phyloP scores from a whole-genome alignment of 2,888 invertebrate species.

The Trissoscelio sp. region DNA sequence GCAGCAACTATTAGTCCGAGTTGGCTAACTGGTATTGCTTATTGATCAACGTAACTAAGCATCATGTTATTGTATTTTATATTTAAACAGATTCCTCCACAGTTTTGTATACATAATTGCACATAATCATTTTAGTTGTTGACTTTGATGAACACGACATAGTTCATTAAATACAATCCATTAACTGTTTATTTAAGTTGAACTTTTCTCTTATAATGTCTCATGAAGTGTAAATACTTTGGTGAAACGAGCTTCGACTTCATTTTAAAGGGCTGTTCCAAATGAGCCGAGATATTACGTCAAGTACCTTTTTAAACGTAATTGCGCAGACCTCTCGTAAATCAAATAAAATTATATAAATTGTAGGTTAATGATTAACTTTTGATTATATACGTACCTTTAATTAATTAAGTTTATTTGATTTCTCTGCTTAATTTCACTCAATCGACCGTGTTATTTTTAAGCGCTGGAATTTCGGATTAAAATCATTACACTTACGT shows the following conservation, averaged over 20 bases:
- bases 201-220: too few species aligned
- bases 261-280: too few species aligned
- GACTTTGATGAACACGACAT: too few species aligned
- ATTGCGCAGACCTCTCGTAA: not conserved
- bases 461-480: not conserved
- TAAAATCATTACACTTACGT: not conserved
- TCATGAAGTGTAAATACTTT: too few species aligned
- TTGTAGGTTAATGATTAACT: not conserved
- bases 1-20: not conserved
- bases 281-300: not conserved
- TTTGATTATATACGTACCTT: not conserved
- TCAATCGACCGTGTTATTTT: not conserved
- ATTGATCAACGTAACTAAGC: not conserved
- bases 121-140: too few species aligned
- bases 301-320: not conserved
- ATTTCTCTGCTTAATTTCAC: not conserved
- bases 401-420: not conserved
- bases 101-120: too few species aligned
- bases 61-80: not conserved
- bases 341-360: not conserved
- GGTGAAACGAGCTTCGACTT: too few species aligned
- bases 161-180: too few species aligned
- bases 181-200: too few species aligned
- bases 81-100: not conserved
- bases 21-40: not conserved